Evolutionary conservation across 2,797 vertebrate genomes (phyloP), one percentile per base, ranked within the genome.

Genomic region (Enteromius argenteus): DNA sequence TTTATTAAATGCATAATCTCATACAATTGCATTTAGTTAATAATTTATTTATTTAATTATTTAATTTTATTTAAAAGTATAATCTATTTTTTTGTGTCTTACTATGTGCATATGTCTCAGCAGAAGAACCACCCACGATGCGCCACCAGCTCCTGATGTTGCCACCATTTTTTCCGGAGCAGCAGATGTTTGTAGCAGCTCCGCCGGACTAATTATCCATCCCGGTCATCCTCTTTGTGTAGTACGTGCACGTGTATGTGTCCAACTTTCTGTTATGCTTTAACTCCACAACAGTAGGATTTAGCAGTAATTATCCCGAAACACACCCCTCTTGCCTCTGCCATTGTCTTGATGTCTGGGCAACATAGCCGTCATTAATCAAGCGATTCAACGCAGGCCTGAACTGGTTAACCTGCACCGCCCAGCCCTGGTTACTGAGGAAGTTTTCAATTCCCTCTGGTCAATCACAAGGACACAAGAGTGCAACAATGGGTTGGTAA

Each of bases 161-260:
- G 78, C 49, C 17, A 35, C 73, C 46, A 35, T 46, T 56, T 90
- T 78, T 90, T 86, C 85, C 88, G 76, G 90, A 90, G 91, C 92
- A 94, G 92, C 95, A 96, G 94, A 95, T 96, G 94, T 94, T 92
- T 85, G 92, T 90, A 89, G 90, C 74, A 90, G 91, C 90, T 86
- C 85, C 81, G 79, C 85, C 73, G 82, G 87, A 88, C 86, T 88
- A 89, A 39, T 90, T 87, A 88, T 67, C 86, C 84, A 81, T 90
- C 89, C 85, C 44, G 58, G 64, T 27, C 81, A 46, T 77, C 62
- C 73, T 79, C 86, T 87, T 86, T 81, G 79, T 74, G 69, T 37
- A 69, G 58, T 76, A 78, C 44, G 84, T 87, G 87, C 88, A 85
- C 85, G 84, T 89, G 87, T 82, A 69, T 75, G 71, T 79, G 85